Conservation (phyloP, 2,113 vertebrate species). For the Dissostichus mawsoni region DNA sequence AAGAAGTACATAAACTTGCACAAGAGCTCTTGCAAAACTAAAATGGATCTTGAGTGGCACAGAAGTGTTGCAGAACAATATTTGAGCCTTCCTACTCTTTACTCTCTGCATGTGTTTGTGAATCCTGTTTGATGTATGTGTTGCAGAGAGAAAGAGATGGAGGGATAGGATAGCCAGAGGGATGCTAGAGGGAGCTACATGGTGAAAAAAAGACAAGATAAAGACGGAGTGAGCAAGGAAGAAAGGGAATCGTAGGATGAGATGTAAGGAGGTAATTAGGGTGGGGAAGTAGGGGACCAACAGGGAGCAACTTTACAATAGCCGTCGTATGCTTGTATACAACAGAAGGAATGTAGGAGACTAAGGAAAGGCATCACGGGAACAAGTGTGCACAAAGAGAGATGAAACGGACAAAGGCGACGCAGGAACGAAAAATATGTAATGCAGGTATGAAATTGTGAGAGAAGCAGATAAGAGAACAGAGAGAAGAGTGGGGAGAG, state of each 20-base stretch:
- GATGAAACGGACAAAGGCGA: constrained; percentile 32
- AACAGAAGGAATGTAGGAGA: constrained; percentile 19
- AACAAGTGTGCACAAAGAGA: constrained; percentile 29
- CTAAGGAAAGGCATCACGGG: constrained; percentile 34
- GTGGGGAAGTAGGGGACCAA: constrained; percentile 25
- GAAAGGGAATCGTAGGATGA: constrained; percentile 5
- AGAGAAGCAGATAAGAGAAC: constrained; percentile 35
- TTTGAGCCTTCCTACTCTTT: neutral
- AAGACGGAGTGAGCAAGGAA: constrained; percentile 11
- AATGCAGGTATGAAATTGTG: constrained; percentile 18
- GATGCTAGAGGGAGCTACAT: constrained; percentile 26
- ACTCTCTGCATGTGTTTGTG: neutral
- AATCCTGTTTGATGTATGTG: constrained; percentile 2
- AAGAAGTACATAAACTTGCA: neutral
- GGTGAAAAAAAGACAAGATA: constrained; percentile 57
- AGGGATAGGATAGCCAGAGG: neutral
- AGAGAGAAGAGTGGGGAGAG: constrained; percentile 1
- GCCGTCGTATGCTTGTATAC: constrained; percentile 28
- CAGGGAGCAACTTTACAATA: constrained; percentile 50
- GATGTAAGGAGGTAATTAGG: constrained; percentile 61
- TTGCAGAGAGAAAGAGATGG: constrained; percentile 18
- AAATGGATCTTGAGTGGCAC: neutral
- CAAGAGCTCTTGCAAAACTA: neutral
- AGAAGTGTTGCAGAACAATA: constrained; percentile 3
- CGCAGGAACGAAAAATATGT: constrained; percentile 15